Evolutionary conservation across 2,113 vertebrate genomes (phyloP).

Genomic region (Rhinichthys klamathensis): DNA sequence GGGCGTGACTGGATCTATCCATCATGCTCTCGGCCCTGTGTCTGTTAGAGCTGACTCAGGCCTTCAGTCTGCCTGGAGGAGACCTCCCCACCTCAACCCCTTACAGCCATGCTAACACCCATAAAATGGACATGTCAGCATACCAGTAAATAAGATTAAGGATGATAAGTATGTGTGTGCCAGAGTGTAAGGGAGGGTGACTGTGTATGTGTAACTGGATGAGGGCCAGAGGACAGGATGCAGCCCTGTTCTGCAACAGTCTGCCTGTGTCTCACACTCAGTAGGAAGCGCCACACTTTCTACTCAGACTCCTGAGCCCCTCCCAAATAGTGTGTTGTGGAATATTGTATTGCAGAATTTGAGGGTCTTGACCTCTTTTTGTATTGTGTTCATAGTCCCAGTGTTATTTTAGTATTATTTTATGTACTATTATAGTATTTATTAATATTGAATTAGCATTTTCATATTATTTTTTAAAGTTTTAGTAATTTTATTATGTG

Average conservation of each 20-base stretch:
- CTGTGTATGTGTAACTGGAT: constrained; percentile 31
- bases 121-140: constrained; percentile 37
- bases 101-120: constrained; percentile 16
- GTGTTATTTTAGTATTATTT: too few species aligned
- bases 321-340: background rate
- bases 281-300: constrained; percentile 8
- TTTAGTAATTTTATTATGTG: background rate
- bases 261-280: constrained; percentile 19
- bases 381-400: too few species aligned
- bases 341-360: background rate
- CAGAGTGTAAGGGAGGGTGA: background rate
- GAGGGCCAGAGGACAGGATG: constrained; percentile 26
- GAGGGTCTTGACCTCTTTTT: too few species aligned
- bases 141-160: constrained; percentile 46
- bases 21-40: constrained; percentile 16
- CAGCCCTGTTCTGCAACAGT: background rate
- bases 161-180: constrained; percentile 5
- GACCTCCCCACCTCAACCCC: constrained; percentile 20
- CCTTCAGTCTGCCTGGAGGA: constrained; percentile 33
- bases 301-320: background rate
- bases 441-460: background rate
- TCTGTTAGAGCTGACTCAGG: constrained; percentile 26
- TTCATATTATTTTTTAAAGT: background rate
- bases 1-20: constrained; percentile 28
- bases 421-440: background rate